phyloP scores from a whole-genome alignment of 2,797 vertebrate genomes.

The Thalassophryne amazonica region DNA sequence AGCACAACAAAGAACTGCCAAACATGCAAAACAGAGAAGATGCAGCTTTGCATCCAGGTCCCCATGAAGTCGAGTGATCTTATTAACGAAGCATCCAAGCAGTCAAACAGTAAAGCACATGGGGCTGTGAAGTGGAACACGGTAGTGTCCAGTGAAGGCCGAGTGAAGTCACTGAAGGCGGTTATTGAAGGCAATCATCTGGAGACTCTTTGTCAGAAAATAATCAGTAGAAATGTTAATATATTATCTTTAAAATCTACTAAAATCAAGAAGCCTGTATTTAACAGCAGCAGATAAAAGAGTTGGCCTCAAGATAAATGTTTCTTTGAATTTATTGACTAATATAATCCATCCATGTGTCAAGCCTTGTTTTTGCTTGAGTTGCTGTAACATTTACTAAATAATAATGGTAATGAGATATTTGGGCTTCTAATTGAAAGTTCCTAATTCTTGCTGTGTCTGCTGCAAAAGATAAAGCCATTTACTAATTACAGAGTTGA shows the following conservation, averaged over 20 bases:
- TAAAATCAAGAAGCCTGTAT: neutral
- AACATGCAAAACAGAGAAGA: no score
- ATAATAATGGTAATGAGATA: slow-evolving; percentile 61
- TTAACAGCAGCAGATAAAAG: slow-evolving; percentile 13
- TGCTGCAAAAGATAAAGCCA: slow-evolving; percentile 65
- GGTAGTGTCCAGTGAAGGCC: no score
- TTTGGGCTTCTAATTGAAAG: slow-evolving; percentile 63
- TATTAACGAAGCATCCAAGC: no score
- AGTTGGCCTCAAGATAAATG: slow-evolving; percentile 39
- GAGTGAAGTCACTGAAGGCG: no score
- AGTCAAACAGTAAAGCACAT: slow-evolving; percentile 6
- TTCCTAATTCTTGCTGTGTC: slow-evolving; percentile 59
- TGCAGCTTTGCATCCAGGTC: no score
- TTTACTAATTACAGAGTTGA: slow-evolving; percentile 75
- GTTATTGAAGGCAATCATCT: no score
- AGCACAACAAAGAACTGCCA: no score
- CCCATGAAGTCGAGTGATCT: no score
- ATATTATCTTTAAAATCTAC: no score
- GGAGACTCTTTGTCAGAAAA: no score
- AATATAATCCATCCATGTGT: slow-evolving; percentile 52
- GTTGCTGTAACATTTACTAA: slow-evolving; percentile 60
- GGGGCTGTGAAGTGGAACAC: neutral
- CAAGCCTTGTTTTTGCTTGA: slow-evolving; percentile 37
- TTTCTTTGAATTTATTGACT: slow-evolving; percentile 54
- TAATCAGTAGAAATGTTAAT: no score